Conservation (phyloP, 2,113 vertebrate species). For the Cavia aperea region DNA sequence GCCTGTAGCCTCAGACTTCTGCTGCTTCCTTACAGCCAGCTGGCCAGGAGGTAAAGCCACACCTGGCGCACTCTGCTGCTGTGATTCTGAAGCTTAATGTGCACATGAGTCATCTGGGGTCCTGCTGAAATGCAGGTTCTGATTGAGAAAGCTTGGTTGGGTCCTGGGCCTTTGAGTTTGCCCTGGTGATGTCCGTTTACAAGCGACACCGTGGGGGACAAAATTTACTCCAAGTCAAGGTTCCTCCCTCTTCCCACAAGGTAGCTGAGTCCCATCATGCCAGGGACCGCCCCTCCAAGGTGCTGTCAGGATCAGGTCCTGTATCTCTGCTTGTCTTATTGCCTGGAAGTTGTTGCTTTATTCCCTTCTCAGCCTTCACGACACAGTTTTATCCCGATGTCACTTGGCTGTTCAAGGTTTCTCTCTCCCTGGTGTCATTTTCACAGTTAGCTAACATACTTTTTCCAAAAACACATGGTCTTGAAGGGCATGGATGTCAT, state of each 20-base stretch:
- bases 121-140: background rate
- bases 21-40: background rate
- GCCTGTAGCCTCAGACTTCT: background rate
- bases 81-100: background rate
- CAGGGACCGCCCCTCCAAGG: background rate
- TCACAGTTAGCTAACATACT: background rate
- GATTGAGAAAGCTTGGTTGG: background rate
- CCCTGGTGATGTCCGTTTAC: no score
- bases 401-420: background rate
- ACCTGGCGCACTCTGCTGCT: rapidly evolving
- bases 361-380: background rate
- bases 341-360: background rate
- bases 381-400: background rate
- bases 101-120: background rate
- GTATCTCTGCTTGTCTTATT: background rate
- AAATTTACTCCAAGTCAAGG: background rate
- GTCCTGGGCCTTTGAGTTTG: background rate
- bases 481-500: background rate
- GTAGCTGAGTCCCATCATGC: background rate
- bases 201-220: background rate
- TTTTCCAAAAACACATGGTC: background rate
- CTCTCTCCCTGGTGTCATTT: background rate
- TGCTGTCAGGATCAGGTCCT: background rate
- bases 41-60: background rate
- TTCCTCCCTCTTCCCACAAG: no score